A percentile compares a stretch with the other conserved stretches of the same genome.
Conservation (phyloP, 2,113 vertebrate genomes). For the Erinaceus europaeus region DNA sequence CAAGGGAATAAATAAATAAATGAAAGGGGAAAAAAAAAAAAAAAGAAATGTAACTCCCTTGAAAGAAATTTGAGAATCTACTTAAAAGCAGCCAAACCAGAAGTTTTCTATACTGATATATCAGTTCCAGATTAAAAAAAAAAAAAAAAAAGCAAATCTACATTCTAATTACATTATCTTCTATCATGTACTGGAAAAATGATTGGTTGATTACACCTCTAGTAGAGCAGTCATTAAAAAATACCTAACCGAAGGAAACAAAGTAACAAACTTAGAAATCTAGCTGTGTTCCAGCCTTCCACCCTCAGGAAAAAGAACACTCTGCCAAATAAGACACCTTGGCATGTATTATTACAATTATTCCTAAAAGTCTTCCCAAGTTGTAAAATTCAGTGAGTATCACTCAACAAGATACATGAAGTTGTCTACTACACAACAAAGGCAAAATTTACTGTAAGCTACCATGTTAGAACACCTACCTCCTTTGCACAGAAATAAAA, state of each 20-base stretch:
- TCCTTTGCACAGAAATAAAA: background rate
- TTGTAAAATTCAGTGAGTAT: background rate
- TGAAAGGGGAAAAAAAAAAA: no score
- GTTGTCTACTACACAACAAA: background rate
- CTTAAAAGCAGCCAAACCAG: background rate
- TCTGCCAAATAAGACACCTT: background rate
- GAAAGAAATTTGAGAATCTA: slow-evolving; percentile 8
- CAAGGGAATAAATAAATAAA: no score
- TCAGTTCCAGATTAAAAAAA: no score
- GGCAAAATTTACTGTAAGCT: background rate
- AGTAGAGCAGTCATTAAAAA: background rate
- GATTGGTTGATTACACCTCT: background rate
- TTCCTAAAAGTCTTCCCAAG: background rate
- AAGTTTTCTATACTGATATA: background rate
- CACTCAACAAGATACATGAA: slow-evolving; percentile 12
- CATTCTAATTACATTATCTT: background rate
- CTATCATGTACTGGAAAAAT: background rate
- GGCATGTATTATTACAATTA: background rate
- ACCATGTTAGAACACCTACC: background rate
- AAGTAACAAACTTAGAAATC: background rate
- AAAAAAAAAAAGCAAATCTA: slow-evolving; percentile 17
- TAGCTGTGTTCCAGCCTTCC: background rate
- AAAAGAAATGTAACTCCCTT: background rate
- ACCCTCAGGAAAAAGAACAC: background rate
- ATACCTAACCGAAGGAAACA: background rate